Conservation (phyloP, 2,888 invertebrate genomes). For the Lomographa bimaculata region DNA sequence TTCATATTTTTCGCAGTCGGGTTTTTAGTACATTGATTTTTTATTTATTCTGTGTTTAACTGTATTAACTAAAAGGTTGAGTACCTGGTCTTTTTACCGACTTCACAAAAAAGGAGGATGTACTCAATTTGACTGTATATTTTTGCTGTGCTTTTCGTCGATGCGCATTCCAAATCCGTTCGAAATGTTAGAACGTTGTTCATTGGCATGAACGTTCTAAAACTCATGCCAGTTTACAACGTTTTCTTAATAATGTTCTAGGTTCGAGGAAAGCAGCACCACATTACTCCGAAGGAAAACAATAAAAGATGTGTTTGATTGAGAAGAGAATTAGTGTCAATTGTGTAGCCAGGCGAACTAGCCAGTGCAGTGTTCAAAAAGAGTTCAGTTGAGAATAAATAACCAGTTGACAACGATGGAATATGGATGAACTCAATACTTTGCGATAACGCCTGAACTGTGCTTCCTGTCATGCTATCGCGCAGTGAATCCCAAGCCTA, state of each 20-base stretch:
- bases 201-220: constrained; percentile 44
- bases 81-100: too few species aligned
- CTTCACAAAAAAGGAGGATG: too few species aligned
- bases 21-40: too few species aligned
- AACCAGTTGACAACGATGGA: constrained; percentile 73
- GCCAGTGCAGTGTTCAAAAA: constrained; percentile 60
- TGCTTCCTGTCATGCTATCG: constrained; percentile 69
- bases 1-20: too few species aligned
- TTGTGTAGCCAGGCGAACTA: constrained; percentile 69
- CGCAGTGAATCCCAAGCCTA: constrained; percentile 54
- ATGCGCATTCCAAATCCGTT: constrained; percentile 68
- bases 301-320: constrained; percentile 78
- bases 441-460: constrained; percentile 56
- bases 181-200: constrained; percentile 47
- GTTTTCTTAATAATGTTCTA: constrained; percentile 52
- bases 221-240: constrained; percentile 52
- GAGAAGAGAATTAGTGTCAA: constrained; percentile 56
- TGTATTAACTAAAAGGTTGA: too few species aligned
- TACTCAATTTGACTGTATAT: too few species aligned
- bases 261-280: constrained; percentile 54
- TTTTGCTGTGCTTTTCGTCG: too few species aligned
- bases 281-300: constrained; percentile 60
- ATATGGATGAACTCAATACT: constrained; percentile 73
- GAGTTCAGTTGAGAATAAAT: constrained; percentile 72
- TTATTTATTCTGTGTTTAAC: too few species aligned